Base-by-base conservation (phyloP, 2,113 vertebrate genomes). In the Trichomycterus rosablanca region DNA sequence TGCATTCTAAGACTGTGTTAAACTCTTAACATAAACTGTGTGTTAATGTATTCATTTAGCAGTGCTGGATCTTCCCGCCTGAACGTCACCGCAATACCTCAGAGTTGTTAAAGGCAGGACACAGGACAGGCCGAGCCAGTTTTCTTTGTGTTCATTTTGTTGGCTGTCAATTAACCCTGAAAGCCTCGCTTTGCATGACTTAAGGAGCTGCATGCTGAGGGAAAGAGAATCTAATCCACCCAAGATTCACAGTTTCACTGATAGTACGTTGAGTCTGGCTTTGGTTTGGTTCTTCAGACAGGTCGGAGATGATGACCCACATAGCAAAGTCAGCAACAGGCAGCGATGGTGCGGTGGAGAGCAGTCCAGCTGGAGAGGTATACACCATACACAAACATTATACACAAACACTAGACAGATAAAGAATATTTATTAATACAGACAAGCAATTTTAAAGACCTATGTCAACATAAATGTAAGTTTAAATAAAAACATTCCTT, bases 61-160 rank as follows among this genome's bases (percentile, higher is more conserved):
- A n/a, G 2, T 15, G 4, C 22, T 28, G 11, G 3, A 3, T 43
- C 18, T 22, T 15, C n/a, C n/a, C n/a, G n/a, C n/a, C n/a, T 24
- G 8, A 6, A 3, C 19, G 22, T 26, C 15, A 2, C 32, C 23
- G 7, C 15, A 30, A n/a, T 52, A 32, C 19, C 40, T 24, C 26
- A 20, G 30, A 16, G 14, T 5, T 45, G 52, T 59, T 37, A 34
- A 12, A 24, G 20, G 40, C 54, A 2, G 28, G 14, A 3, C 5
- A 40, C 20, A n/a, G 23, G 66, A 52, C 73, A 48, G 14, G 81
- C 76, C 54, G 54, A 74, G 82, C 80, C 75, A 45, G 83, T 82
- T 79, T 51, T 68, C 52, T 22, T 12, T 30, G 14, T 59, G 34
- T 15, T 24, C 18, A 32, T 57, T 6, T 54, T 46, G 30, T 54